Evolutionary conservation across 2,888 invertebrate species (phyloP).

Genomic region (Eupelmus urozonus): DNA sequence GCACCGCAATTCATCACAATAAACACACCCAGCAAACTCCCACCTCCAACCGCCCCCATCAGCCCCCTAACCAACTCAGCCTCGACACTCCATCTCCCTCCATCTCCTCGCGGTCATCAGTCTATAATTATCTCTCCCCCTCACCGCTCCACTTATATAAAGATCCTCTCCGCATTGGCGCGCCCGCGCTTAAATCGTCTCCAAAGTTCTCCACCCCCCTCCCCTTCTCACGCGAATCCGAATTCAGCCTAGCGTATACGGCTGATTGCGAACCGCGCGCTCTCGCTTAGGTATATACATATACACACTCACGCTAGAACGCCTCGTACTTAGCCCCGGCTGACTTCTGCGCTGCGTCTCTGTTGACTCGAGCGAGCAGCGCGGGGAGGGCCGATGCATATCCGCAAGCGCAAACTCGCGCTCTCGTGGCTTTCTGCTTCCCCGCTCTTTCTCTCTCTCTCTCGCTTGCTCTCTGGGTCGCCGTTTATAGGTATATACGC

Average conservation of each 20-base stretch:
- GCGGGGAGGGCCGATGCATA: too few species aligned
- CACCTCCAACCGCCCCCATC: too few species aligned
- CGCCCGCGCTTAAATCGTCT: conserved; percentile 40
- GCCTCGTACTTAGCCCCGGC: conserved; percentile 23
- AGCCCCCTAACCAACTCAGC: too few species aligned
- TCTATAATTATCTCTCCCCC: too few species aligned
- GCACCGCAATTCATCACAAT: too few species aligned
- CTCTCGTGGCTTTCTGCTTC: too few species aligned
- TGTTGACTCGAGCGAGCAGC: conserved; percentile 38
- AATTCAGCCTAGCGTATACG: conserved; percentile 45
- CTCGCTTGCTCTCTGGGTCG: neutral
- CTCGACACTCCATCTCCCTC: too few species aligned
- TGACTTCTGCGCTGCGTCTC: conserved; percentile 16
- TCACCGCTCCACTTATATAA: conserved; percentile 20
- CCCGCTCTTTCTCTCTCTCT: too few species aligned
- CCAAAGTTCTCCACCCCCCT: conserved; percentile 36
- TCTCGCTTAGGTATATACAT: conserved; percentile 9
- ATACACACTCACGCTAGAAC: conserved; percentile 14
- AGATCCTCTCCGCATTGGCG: conserved; percentile 30
- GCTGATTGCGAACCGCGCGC: conserved; percentile 48
- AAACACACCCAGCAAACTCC: too few species aligned
- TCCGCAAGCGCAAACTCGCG: conserved; percentile 22
- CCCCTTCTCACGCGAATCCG: conserved; percentile 7
- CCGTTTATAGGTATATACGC: too few species aligned
- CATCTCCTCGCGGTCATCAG: too few species aligned